These are phyloP conservation scores for Spialia ferax DNA, from an alignment of 2,888 invertebrate genomes.

Conservation along the genomic window DNA sequence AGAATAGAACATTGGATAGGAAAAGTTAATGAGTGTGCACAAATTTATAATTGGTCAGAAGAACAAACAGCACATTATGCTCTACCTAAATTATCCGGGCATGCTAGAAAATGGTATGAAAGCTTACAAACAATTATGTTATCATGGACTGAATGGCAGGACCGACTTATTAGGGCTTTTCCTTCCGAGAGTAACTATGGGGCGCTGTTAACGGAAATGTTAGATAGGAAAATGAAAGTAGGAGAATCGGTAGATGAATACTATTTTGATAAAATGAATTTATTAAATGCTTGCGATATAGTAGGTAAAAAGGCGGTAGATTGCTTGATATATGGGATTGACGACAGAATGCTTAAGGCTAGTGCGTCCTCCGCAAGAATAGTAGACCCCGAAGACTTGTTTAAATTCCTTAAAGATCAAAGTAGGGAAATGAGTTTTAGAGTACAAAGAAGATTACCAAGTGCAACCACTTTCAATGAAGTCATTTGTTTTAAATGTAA, in stretches of 20 bases:
- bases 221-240: conserved; percentile 35
- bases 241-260: conserved; percentile 43
- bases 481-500: conserved; percentile 15
- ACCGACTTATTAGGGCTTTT: conserved; percentile 18
- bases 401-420: conserved; percentile 41
- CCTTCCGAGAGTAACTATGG: conserved; percentile 41
- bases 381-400: conserved; percentile 40
- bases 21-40: conserved; percentile 34
- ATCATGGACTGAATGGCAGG: conserved; percentile 29
- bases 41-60: conserved; percentile 34
- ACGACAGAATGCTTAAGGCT: conserved; percentile 38
- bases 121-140: conserved; percentile 10
- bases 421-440: conserved; percentile 6
- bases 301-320: conserved; percentile 41
- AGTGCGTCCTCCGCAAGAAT: conserved; percentile 40
- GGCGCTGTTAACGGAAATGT: conserved; percentile 36
- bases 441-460: neutral
- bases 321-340: conserved; percentile 40
- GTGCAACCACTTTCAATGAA: neutral
- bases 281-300: conserved; percentile 44
- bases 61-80: conserved; percentile 30
- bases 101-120: conserved; percentile 36
- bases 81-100: conserved; percentile 27
- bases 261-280: conserved; percentile 41
- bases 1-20: conserved; percentile 30